Evolutionary conservation across 1,140 invertebrate species (phyloP), one percentile per base, ranked within the genome.

Genomic region (Odontomachus brunneus): DNA sequence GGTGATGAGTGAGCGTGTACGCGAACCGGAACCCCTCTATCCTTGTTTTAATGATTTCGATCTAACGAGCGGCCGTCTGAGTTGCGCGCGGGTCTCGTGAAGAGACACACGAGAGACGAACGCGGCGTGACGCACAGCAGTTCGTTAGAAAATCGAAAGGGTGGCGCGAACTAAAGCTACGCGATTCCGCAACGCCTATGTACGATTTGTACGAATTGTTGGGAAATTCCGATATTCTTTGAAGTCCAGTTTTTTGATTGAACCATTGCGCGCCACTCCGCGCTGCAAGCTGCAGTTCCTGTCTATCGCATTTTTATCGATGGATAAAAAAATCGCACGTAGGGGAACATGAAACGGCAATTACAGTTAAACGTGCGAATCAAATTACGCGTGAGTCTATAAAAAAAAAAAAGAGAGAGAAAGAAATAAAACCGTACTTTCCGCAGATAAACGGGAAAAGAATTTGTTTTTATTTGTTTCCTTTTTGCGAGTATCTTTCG

Each of bases 41-140:
- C 78, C 81, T 26, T 73, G 83, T 89, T 89, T 89, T 89, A 89
- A 89, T 89, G 88, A 89, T 88, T 85, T 51, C 49, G 24, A 88
- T 89, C 76, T 87, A 89, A 85, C 76, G 75, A 89, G 84, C 60
- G 63, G 29, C 2, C 76, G 69, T 44, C 55, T 85, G 85, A 87
- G 78, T 62, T 5, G 62, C 84, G 62, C 84, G 33, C 78, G 60
- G n/a, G 26, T 66, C 62, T 76, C 48, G n/a, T 44, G 19, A 49
- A 3, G 17, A 2, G 9, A 14, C 1, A 63, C 19, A 17, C n/a
- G 38, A 57, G 19, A 5, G 69, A 12, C 12, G 53, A 51, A 33
- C 62, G 57, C 51, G 12, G 9, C 7, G 53, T 17, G 19, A 24
- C 0, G 24, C 62, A 38, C 11, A 11, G 9, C 55, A 48, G 49